Base-by-base conservation (phyloP, 2,888 invertebrate genomes). In the Chamaedrilus cognettii region DNA sequence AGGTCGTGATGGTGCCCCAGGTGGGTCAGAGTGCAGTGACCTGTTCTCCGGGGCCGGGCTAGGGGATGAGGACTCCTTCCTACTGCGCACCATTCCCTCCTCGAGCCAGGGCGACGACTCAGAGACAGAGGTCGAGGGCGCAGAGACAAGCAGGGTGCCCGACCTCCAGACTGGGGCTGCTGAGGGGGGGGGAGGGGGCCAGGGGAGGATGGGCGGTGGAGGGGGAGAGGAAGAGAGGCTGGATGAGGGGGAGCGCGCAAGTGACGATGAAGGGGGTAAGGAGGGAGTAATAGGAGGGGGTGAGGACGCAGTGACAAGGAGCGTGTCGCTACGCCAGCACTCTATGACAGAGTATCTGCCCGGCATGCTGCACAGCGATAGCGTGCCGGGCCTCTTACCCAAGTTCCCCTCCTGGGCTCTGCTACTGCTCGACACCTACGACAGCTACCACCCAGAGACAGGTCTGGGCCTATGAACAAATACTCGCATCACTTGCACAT, bases 401-500 rank as follows among this genome's bases (percentile, higher is more conserved):
- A 89, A 90, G 71, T 96, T 91, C 85, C 89, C 93, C 0, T 93
- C 93, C 75, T 97, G 96, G 95, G 90, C 93, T 7, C 86, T 98
- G 19, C 34, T 60, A 2, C 60, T 60, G 23, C 34, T 35, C 34
- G 60, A 42, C 19, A n/a, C n/a, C n/a, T n/a, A n/a, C n/a, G n/a
- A n/a, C n/a, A n/a, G n/a, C n/a, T n/a, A n/a, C n/a, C n/a, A n/a
- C n/a, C n/a, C n/a, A n/a, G n/a, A n/a, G n/a, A n/a, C n/a, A n/a
- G n/a, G n/a, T n/a, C n/a, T n/a, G n/a, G n/a, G n/a, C n/a, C n/a
- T n/a, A n/a, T n/a, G n/a, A n/a, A n/a, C n/a, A n/a, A n/a, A n/a
- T n/a, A n/a, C n/a, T n/a, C n/a, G n/a, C n/a, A n/a, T n/a, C n/a
- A n/a, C n/a, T n/a, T n/a, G n/a, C n/a, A n/a, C n/a, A n/a, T n/a